A percentile compares a stretch with the other conserved stretches of the same genome.
phyloP scores from a whole-genome alignment of 2,797 vertebrate genomes.

The Euthynnus affinis region DNA sequence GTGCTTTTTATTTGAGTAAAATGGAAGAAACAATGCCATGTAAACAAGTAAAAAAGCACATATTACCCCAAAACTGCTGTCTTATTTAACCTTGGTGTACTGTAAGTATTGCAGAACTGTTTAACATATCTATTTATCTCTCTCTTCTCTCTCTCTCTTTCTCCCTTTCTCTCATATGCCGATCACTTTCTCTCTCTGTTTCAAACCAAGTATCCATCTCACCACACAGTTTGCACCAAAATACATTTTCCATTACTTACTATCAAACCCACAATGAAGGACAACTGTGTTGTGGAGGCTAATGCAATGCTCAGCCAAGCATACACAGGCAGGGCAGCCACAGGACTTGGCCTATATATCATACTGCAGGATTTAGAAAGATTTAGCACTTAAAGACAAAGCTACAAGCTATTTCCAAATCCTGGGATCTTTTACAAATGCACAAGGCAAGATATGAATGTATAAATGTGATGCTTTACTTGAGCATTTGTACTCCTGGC shows the following conservation, averaged over 20 bases:
- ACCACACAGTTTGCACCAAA: slow-evolving; percentile 36
- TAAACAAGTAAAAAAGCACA: slow-evolving; percentile 12
- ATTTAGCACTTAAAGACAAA: slow-evolving; percentile 47
- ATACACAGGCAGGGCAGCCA: slow-evolving; percentile 48
- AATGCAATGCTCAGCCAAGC: slow-evolving; percentile 70
- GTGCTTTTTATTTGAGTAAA: slow-evolving; percentile 45
- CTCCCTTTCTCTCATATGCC: neutral
- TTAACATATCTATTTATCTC: slow-evolving; percentile 21
- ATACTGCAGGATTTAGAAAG: slow-evolving; percentile 55
- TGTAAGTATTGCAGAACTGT: slow-evolving; percentile 8
- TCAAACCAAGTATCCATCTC: slow-evolving; percentile 43
- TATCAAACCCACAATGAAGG: slow-evolving; percentile 64
- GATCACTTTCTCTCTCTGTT: slow-evolving; percentile 8
- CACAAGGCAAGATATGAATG: neutral
- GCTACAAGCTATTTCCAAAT: slow-evolving; percentile 46
- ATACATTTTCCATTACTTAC: slow-evolving; percentile 70
- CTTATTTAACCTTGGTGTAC: slow-evolving; percentile 46
- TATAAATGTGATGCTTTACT: neutral
- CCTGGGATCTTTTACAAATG: slow-evolving; percentile 24
- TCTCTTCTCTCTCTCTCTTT: slow-evolving; percentile 23
- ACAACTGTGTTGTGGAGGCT: slow-evolving; percentile 57
- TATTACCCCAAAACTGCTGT: neutral
- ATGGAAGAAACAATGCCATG: neutral
- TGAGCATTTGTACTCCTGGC: slow-evolving; percentile 3
- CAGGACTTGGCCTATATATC: slow-evolving; percentile 63